These are phyloP conservation scores for Halocynthia aurantium DNA, from an alignment of 23 tunicate genomes.

Conservation along the genomic window DNA sequence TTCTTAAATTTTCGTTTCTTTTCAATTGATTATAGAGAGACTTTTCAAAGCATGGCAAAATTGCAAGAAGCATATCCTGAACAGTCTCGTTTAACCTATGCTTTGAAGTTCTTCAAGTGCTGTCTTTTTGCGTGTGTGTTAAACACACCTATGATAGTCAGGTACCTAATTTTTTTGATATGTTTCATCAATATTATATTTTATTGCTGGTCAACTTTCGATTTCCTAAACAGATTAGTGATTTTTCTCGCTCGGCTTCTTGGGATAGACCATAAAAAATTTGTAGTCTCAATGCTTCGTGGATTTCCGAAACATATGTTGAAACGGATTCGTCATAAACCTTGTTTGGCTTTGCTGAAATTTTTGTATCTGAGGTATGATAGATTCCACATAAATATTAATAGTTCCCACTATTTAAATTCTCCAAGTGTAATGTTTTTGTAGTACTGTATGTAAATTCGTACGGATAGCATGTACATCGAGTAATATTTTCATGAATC, in stretches of 20 bases:
- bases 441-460: too few species aligned
- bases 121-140: constrained; percentile 17
- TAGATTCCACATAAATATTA: background rate
- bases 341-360: constrained; percentile 35
- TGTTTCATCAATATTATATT: background rate
- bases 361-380: constrained; percentile 37
- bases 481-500: background rate
- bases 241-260: constrained; percentile 12
- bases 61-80: constrained; percentile 31
- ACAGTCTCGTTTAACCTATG: constrained; percentile 33
- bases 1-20: background rate
- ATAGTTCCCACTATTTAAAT: too few species aligned
- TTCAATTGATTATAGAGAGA: constrained; percentile 10
- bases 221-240: constrained; percentile 16
- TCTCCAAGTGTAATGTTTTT: too few species aligned
- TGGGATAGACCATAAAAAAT: constrained; percentile 49
- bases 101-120: constrained; percentile 39
- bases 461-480: too few species aligned
- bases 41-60: constrained; percentile 20
- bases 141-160: constrained; percentile 29
- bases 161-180: constrained; percentile 11
- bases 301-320: constrained; percentile 42
- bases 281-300: constrained; percentile 43
- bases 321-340: constrained; percentile 32
- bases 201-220: background rate